phyloP scores from a whole-genome alignment of 2,888 invertebrate species.

The Ormyrus rosae region DNA sequence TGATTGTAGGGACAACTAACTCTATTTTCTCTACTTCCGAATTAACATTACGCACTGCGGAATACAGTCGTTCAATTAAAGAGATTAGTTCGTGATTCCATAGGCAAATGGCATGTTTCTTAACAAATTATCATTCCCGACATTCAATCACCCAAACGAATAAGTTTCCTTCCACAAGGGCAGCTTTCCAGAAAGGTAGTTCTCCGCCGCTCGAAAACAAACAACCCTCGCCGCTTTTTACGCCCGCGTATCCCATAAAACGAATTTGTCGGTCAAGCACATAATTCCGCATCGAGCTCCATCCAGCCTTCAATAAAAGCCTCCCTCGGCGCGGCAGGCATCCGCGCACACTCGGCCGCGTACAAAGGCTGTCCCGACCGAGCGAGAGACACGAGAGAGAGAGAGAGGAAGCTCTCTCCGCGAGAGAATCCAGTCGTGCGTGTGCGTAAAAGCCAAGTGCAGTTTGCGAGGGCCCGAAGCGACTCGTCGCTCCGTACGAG shows the following conservation, averaged over 20 bases:
- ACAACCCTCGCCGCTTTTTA: conserved; percentile 15
- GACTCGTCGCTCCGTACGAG: conserved; percentile 29
- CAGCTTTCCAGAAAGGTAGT: neutral
- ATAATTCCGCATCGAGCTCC: conserved; percentile 24
- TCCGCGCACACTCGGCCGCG: neutral
- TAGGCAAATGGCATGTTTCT: no score
- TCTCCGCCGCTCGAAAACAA: conserved; percentile 17
- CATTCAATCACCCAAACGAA: neutral
- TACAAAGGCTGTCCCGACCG: neutral
- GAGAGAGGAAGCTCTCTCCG: neutral
- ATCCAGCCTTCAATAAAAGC: no score
- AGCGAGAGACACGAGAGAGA: neutral
- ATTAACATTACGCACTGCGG: no score
- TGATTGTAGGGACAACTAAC: no score
- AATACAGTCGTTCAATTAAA: no score
- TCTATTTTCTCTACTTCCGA: no score
- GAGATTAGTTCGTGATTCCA: no score
- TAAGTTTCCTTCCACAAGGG: neutral
- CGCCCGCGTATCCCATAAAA: conserved; percentile 25
- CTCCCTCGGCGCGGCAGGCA: no score
- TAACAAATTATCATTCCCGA: no score
- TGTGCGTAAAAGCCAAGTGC: conserved; percentile 54
- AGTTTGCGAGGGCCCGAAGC: conserved; percentile 52
- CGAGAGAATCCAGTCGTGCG: conserved; percentile 9
- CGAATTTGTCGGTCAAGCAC: conserved; percentile 46